Evolutionary conservation across 2,888 invertebrate species (phyloP).

Genomic region (Willowsia nigromaculata): DNA sequence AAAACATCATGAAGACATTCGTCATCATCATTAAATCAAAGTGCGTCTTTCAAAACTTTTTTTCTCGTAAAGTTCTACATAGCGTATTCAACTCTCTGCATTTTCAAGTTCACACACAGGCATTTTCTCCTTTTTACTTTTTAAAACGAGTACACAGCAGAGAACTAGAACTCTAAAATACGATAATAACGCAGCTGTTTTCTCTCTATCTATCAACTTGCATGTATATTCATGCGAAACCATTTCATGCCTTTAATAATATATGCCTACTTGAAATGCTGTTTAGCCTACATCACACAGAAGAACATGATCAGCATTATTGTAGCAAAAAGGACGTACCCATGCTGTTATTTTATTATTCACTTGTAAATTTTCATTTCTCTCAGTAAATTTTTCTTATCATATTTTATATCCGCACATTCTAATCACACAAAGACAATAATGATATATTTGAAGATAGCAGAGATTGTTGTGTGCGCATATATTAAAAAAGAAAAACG

Average conservation of each 20-base stretch:
- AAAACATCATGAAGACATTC: constrained; percentile 60
- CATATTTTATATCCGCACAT: constrained; percentile 43
- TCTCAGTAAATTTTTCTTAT: constrained; percentile 1
- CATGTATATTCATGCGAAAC: constrained; percentile 27
- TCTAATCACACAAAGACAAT: constrained; percentile 60
- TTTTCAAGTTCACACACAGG: constrained; percentile 55
- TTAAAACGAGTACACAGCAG: not conserved
- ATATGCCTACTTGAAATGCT: not conserved
- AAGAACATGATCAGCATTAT: constrained; percentile 6
- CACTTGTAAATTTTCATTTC: constrained; percentile 26
- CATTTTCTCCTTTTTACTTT: not conserved
- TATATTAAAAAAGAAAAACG: constrained; percentile 53
- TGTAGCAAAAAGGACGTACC: constrained; percentile 18
- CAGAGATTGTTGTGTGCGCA: constrained; percentile 26
- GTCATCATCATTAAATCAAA: constrained; percentile 68
- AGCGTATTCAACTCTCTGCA: not conserved
- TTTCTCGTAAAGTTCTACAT: constrained; percentile 39
- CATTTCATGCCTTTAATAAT: not conserved
- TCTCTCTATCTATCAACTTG: not conserved
- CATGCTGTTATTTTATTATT: constrained; percentile 17
- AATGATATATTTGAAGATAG: constrained; percentile 57
- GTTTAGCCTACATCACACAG: constrained; percentile 18
- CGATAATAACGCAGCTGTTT: constrained; percentile 14
- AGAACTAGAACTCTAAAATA: not conserved
- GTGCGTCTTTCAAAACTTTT: constrained; percentile 57